phyloP scores from a whole-genome alignment of 2,797 vertebrate species.

The Galagoides demidoff region DNA sequence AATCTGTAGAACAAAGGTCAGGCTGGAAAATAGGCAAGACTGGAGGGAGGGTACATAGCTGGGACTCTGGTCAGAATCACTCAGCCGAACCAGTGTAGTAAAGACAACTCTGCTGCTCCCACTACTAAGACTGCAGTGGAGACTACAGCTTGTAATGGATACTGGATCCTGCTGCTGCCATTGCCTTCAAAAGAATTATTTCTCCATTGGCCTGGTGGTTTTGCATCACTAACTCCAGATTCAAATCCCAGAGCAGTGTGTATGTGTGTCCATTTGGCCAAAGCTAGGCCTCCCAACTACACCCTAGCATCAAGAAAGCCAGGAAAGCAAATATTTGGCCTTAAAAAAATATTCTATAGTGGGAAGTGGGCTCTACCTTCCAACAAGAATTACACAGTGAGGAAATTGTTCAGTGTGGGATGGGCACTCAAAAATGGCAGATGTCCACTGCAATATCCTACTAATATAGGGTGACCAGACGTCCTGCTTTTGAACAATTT shows the following conservation, averaged over 20 bases:
- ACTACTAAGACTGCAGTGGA: background rate
- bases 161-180: background rate
- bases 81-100: background rate
- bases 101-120: background rate
- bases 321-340: background rate
- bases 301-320: background rate
- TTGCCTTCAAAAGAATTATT: background rate
- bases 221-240: conserved; percentile 26
- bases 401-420: background rate
- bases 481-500: too few species aligned
- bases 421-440: conserved; percentile 42
- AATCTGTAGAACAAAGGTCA: background rate
- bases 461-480: background rate
- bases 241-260: background rate
- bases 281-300: background rate
- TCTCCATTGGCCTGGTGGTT: conserved; percentile 26
- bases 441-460: background rate
- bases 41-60: background rate
- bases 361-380: background rate
- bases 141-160: background rate
- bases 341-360: background rate
- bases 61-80: conserved; percentile 20
- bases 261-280: conserved; percentile 26
- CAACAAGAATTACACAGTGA: background rate
- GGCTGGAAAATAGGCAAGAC: conserved; percentile 45